Evolutionary conservation across 2,797 vertebrate species (phyloP).

Genomic region (Trachops cirrhosus): DNA sequence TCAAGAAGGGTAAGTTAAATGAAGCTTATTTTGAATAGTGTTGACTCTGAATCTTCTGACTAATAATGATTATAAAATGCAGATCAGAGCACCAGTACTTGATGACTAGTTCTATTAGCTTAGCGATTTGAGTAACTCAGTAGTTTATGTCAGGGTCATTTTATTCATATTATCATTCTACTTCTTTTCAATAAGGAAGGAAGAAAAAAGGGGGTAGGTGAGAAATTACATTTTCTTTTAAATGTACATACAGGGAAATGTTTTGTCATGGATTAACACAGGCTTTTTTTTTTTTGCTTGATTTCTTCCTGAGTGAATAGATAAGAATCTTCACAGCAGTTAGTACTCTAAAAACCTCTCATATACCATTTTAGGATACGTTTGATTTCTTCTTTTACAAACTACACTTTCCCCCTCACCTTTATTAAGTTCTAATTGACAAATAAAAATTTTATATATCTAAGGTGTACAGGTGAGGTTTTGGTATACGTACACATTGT

Average conservation of each 20-base stretch:
- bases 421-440: not conserved
- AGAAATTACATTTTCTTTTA: not conserved
- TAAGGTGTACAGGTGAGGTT: not conserved
- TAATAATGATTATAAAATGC: not conserved
- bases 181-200: not conserved
- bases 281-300: not conserved
- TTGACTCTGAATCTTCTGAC: slow-evolving; percentile 16
- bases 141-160: not conserved
- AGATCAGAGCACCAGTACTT: not conserved
- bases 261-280: not conserved
- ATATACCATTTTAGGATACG: not conserved
- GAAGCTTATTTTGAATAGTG: not conserved
- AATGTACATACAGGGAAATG: not conserved
- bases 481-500: not conserved
- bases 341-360: not conserved
- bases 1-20: slow-evolving; percentile 15
- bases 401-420: not conserved
- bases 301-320: not conserved
- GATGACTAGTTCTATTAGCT: not conserved
- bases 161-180: not conserved
- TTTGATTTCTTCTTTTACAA: slow-evolving; percentile 23
- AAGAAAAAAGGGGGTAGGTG: not conserved
- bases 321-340: not conserved
- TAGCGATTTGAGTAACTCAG: not conserved
- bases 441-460: not conserved